Conservation (phyloP, 2,113 vertebrate genomes). For the Talpa occidentalis region DNA sequence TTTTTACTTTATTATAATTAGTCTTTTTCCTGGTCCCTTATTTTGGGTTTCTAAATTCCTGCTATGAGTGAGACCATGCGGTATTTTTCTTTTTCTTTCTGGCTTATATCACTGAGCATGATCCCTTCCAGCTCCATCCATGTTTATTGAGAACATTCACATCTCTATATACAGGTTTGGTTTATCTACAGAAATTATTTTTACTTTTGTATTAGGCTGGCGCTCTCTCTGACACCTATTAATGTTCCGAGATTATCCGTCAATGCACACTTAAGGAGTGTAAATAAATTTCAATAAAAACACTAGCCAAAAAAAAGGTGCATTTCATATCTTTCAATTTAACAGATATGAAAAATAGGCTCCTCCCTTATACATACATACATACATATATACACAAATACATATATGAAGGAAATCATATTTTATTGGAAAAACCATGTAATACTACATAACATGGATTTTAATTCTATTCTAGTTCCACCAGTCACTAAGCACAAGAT, state of each 20-base stretch:
- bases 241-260: neutral
- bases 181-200: constrained; percentile 5
- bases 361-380: neutral
- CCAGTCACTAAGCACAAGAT: neutral
- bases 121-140: too few species aligned
- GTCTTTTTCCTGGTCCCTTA: too few species aligned
- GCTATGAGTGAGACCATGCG: too few species aligned
- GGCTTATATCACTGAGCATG: too few species aligned
- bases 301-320: constrained; percentile 31
- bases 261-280: neutral
- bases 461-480: neutral
- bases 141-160: neutral
- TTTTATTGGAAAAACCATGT: neutral
- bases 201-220: constrained; percentile 32
- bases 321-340: constrained; percentile 5
- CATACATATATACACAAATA: neutral
- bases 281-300: neutral
- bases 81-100: too few species aligned
- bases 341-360: neutral
- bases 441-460: neutral
- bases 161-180: neutral
- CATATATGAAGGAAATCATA: neutral
- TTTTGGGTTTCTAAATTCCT: too few species aligned
- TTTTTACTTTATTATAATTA: too few species aligned
- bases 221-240: neutral